A percentile compares a stretch with the other conserved stretches of the same genome.
Evolutionary conservation across 1,140 invertebrate genomes (phyloP).

Genomic region (Nebria ingens): DNA sequence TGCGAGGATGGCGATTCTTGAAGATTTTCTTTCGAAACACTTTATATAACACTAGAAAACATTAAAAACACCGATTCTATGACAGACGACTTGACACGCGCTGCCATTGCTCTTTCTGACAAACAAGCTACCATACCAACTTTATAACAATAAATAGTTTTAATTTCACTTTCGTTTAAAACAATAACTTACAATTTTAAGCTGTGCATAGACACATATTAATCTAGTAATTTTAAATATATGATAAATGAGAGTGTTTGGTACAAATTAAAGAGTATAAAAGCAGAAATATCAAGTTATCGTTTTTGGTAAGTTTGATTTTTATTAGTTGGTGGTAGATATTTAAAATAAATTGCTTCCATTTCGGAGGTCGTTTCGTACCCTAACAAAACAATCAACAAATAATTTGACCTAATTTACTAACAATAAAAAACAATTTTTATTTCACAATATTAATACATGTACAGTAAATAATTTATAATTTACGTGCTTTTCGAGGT

Average conservation of each 20-base stretch:
- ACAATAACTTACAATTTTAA: not conserved
- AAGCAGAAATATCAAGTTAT: not conserved
- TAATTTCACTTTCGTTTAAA: not conserved
- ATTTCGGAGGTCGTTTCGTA: not conserved
- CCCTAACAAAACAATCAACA: not conserved
- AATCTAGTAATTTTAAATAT: not conserved
- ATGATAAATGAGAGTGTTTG: not conserved
- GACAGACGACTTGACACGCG: not conserved
- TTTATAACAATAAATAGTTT: not conserved
- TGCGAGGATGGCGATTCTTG: not conserved
- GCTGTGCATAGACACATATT: not conserved
- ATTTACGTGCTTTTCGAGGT: slow-evolving; percentile 60
- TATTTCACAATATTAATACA: not conserved
- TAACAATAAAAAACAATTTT: not conserved
- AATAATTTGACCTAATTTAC: not conserved
- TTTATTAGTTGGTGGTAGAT: not conserved
- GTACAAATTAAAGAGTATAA: not conserved
- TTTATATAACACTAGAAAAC: not conserved
- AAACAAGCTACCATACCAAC: not conserved
- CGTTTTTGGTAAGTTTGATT: not conserved
- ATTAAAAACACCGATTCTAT: not conserved
- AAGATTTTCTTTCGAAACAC: not conserved
- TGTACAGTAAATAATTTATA: slow-evolving; percentile 39
- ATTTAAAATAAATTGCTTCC: not conserved
- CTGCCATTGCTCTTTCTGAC: not conserved